These are phyloP conservation scores for Lordiphosa andalusiaca DNA, from an alignment of 2,888 invertebrate species.

Conservation along the genomic window DNA sequence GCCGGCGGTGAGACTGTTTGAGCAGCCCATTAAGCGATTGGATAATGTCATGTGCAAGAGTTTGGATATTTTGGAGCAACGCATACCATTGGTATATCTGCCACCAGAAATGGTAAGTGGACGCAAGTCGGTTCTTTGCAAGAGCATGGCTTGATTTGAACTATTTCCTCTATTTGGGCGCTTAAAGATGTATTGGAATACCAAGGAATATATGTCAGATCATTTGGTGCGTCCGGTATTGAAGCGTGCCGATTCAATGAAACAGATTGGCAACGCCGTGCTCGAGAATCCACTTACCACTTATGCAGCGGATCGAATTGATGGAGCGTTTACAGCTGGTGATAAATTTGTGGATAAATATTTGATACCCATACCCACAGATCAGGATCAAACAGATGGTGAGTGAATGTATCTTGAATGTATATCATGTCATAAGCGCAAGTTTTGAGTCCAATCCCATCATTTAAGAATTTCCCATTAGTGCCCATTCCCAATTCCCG, in stretches of 20 bases:
- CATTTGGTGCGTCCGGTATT: slow-evolving; percentile 86
- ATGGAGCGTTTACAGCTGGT: slow-evolving; percentile 88
- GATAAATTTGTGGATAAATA: slow-evolving; percentile 92
- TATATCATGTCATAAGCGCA: no score
- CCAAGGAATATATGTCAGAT: slow-evolving; percentile 87
- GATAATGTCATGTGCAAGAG: slow-evolving; percentile 91
- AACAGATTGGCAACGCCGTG: slow-evolving; percentile 87
- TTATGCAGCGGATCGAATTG: slow-evolving; percentile 87
- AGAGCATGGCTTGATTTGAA: slow-evolving; percentile 21
- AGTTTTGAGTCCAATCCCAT: no score
- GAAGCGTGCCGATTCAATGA: slow-evolving; percentile 90
- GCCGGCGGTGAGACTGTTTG: slow-evolving; percentile 87
- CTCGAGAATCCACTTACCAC: slow-evolving; percentile 86
- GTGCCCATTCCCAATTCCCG: no score
- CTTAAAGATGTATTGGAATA: slow-evolving; percentile 88
- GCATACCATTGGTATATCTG: slow-evolving; percentile 89
- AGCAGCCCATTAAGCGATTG: slow-evolving; percentile 86
- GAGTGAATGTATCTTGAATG: slow-evolving; percentile 55
- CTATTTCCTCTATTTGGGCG: slow-evolving; percentile 57
- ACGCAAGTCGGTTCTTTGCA: neutral
- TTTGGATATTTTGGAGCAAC: slow-evolving; percentile 91
- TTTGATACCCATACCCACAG: slow-evolving; percentile 84
- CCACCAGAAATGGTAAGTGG: slow-evolving; percentile 90
- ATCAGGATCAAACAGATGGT: slow-evolving; percentile 85
- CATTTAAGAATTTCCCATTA: no score